A percentile compares a stretch with the other conserved stretches of the same genome.
phyloP scores from a whole-genome alignment of 1,140 invertebrate genomes.

The Drosophila yakuba region DNA sequence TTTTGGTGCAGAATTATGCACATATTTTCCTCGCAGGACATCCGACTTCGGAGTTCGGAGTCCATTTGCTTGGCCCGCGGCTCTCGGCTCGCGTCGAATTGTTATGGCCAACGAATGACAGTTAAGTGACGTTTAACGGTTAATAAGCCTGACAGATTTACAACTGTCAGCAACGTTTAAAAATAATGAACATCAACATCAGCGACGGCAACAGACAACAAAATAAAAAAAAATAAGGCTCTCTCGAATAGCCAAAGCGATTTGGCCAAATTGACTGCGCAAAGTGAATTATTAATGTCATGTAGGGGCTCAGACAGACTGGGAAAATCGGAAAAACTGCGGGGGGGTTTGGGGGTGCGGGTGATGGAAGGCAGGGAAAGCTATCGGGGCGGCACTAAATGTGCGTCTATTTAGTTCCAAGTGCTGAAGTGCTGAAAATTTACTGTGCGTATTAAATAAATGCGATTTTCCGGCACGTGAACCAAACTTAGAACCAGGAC shows the following conservation, averaged over 20 bases:
- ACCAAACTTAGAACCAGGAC: constrained; percentile 36
- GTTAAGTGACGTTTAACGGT: constrained; percentile 83
- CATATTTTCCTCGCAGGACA: constrained; percentile 54
- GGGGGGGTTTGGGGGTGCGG: too few relatives aligned
- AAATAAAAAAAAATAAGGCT: constrained; percentile 4
- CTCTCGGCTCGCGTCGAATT: constrained; percentile 35
- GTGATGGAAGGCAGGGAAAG: neutral
- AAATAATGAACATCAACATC: constrained; percentile 73
- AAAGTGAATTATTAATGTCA: constrained; percentile 83
- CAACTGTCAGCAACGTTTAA: constrained; percentile 79
- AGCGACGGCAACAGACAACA: constrained; percentile 26
- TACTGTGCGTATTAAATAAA: constrained; percentile 81
- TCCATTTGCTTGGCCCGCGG: constrained; percentile 41
- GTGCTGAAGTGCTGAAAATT: constrained; percentile 80
- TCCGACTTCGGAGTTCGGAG: constrained; percentile 37
- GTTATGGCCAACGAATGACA: constrained; percentile 69
- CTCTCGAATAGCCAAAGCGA: constrained; percentile 63
- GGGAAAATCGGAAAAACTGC: neutral
- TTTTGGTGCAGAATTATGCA: constrained; percentile 74
- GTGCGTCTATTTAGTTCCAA: constrained; percentile 79
- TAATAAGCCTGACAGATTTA: constrained; percentile 84
- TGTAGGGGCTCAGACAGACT: constrained; percentile 39
- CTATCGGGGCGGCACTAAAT: constrained; percentile 74
- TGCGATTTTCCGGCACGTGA: constrained; percentile 78
- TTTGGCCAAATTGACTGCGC: constrained; percentile 80